Evolutionary conservation across 2,888 invertebrate species (phyloP), one percentile per base, ranked within the genome.

Genomic region (Bibio marci): DNA sequence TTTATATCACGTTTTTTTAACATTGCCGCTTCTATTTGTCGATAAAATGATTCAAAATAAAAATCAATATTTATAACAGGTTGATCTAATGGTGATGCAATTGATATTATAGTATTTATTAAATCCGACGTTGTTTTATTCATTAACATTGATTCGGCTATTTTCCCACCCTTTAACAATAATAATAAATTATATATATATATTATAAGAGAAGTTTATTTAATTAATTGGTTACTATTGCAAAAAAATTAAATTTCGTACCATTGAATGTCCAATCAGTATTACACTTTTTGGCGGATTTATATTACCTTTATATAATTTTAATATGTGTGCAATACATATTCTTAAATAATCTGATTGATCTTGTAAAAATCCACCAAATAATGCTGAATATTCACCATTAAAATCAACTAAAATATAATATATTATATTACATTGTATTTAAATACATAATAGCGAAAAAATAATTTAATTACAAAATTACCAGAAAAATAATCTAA

Each of bases 201-300:
- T n/a, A n/a, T n/a, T n/a, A n/a, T n/a, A n/a, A n/a, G n/a, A n/a
- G n/a, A n/a, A n/a, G n/a, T n/a, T n/a, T n/a, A n/a, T n/a, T n/a
- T n/a, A n/a, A n/a, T n/a, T n/a, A n/a, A n/a, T n/a, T n/a, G n/a
- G n/a, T 38, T 30, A 41, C 17, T 7, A 3, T n/a, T 31, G 6
- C 32, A 30, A 19, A 17, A 6, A n/a, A n/a, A 30, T 30, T 36
- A 27, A n/a, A 35, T 25, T 32, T 49, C 63, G 62, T 63, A 85
- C 87, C 87, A 95, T 91, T 8, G 95, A 97, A 67, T 97, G 95
- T 6, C 92, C 95, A 55, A 95, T 76, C 2, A 97, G 56, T 34
- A 92, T 69, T 13, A 97, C 73, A 34, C 71, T 67, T 22, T 57
- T 61, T 2, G 70, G 78, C 48, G 48, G 49, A 39, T 62, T 57